Conservation (phyloP, 92 coral and sea anemone genomes). For the Pocillopora meandrina region DNA sequence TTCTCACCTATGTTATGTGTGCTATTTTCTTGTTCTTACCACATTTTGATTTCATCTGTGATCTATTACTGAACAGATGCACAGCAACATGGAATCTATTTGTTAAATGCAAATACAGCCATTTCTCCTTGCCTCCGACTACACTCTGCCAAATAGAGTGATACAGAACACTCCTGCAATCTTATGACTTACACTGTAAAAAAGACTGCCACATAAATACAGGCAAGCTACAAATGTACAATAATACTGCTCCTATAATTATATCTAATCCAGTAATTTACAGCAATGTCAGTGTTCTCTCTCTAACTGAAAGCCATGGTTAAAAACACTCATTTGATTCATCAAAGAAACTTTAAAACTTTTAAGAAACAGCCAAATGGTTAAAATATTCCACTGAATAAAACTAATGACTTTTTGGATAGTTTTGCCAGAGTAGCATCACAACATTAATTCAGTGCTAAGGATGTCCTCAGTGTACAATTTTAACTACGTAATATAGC, state of each 20-base stretch:
- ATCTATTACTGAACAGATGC: no score
- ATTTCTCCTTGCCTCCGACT: no score
- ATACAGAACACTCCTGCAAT: no score
- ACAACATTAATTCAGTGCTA: background rate
- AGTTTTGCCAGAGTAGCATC: conserved; percentile 3
- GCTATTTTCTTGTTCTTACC: no score
- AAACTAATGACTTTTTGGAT: background rate
- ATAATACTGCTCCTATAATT: background rate
- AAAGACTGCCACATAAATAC: background rate
- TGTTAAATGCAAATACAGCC: no score
- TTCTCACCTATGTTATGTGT: no score
- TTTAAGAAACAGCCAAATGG: conserved; percentile 18
- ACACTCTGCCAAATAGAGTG: no score
- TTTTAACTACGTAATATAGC: conserved; percentile 10
- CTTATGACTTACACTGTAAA: background rate
- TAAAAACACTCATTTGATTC: conserved; percentile 19
- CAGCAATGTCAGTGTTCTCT: background rate
- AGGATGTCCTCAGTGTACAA: background rate
- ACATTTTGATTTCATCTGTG: no score
- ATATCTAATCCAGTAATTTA: conserved; percentile 17
- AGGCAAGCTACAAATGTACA: background rate
- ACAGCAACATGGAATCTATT: no score
- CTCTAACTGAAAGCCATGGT: conserved; percentile 4
- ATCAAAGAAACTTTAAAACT: conserved; percentile 23
- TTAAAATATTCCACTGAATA: conserved; percentile 19